A percentile compares a stretch with the other conserved stretches of the same genome.
phyloP scores from a whole-genome alignment of 2,888 invertebrate species.

The Hirtodrosophila duncani region DNA sequence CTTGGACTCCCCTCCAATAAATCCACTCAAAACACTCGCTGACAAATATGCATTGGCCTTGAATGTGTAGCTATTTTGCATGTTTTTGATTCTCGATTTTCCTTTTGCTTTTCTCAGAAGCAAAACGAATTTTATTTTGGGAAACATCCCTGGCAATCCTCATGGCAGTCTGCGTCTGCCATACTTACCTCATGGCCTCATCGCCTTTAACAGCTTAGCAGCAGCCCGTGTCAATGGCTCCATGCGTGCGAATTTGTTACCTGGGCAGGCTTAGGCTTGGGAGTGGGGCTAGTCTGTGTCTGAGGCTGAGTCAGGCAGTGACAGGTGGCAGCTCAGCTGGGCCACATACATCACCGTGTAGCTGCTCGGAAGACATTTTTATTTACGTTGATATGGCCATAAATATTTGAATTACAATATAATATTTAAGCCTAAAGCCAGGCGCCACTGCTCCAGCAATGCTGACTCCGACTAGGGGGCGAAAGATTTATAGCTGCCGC shows the following conservation, averaged over 20 bases:
- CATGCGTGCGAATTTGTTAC: slow-evolving; percentile 62
- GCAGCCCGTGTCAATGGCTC: slow-evolving; percentile 59
- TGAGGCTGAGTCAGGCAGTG: slow-evolving; percentile 1
- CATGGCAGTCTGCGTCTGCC: slow-evolving; percentile 12
- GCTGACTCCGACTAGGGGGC: slow-evolving; percentile 14
- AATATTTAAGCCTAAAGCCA: slow-evolving; percentile 57
- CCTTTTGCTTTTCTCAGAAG: too few relatives aligned
- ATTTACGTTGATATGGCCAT: slow-evolving; percentile 70
- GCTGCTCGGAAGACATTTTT: slow-evolving; percentile 54
- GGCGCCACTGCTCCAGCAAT: slow-evolving; percentile 13
- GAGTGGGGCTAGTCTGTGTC: background rate
- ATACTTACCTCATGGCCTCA: background rate
- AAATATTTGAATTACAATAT: slow-evolving; percentile 72
- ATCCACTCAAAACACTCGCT: slow-evolving; percentile 25
- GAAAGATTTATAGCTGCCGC: slow-evolving; percentile 65
- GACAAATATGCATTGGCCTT: slow-evolving; percentile 45
- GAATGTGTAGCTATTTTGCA: slow-evolving; percentile 51
- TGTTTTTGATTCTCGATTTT: slow-evolving; percentile 51
- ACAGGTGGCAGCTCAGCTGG: slow-evolving; percentile 34
- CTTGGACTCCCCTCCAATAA: slow-evolving; percentile 13
- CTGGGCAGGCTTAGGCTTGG: slow-evolving; percentile 38
- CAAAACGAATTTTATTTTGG: too few relatives aligned
- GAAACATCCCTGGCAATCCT: slow-evolving; percentile 18
- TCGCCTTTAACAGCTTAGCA: slow-evolving; percentile 51
- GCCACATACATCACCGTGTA: slow-evolving; percentile 42